Evolutionary conservation across 2,888 invertebrate species (phyloP).

Genomic region (Ferrisia virgata): DNA sequence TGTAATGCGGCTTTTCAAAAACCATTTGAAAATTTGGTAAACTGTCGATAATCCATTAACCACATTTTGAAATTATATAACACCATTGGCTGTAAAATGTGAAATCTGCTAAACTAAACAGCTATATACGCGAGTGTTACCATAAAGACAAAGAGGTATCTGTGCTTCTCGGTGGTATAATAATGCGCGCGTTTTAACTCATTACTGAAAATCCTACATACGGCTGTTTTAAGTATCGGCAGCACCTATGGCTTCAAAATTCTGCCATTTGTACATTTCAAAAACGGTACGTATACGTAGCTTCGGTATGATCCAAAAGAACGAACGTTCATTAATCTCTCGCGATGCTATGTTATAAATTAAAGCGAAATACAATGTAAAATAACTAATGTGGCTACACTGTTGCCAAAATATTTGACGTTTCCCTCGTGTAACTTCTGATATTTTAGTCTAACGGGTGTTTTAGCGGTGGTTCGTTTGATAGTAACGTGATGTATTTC

Average conservation of each 20-base stretch:
- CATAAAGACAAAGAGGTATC: no score
- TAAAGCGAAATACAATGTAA: background rate
- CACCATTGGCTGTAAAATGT: no score
- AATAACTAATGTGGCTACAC: slow-evolving; percentile 30
- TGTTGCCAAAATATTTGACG: slow-evolving; percentile 32
- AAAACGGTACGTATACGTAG: background rate
- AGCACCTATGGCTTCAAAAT: background rate
- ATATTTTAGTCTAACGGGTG: slow-evolving; percentile 34
- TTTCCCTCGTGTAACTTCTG: slow-evolving; percentile 35
- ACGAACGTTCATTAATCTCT: slow-evolving; percentile 1
- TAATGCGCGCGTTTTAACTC: no score
- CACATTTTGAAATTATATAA: no score
- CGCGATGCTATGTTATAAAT: background rate
- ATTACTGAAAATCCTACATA: background rate
- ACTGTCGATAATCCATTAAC: no score
- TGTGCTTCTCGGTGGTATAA: no score
- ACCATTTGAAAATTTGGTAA: no score
- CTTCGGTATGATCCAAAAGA: background rate
- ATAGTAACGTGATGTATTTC: background rate
- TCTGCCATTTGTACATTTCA: background rate
- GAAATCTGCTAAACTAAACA: no score
- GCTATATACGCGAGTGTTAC: no score
- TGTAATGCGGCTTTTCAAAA: background rate
- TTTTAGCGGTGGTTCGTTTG: slow-evolving; percentile 1
- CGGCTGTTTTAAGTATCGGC: background rate